Base-by-base conservation (phyloP, 2,888 invertebrate species). In the Rhagium mordax region DNA sequence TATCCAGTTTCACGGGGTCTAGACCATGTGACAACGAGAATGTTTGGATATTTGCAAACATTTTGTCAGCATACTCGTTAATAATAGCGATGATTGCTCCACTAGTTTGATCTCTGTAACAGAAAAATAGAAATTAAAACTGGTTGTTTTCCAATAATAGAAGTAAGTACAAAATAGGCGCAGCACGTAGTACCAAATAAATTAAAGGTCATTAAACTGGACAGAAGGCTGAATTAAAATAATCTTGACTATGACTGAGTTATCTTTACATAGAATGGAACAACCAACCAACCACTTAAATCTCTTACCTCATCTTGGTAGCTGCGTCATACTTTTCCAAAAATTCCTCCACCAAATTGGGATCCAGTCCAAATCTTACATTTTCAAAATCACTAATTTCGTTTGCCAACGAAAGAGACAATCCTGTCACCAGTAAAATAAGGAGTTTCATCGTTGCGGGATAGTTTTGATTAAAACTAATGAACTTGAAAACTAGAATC, bases 1-100 rank as follows among this genome's bases (percentile, higher is more conserved):
- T 89, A 0, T 89, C 89, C 64, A 90, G 78, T 0, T 77, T 62
- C 88, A 89, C 87, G 0, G 90, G 90, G 69, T 91, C 90, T 7
- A 90, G 84, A 0, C 89, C 89, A 78, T 89, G 75, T 8, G 81
- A 69, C 70, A 86, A 72, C 59, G 90, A 87, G 70, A 88, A 87
- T 0, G 88, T 88, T 29, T 86, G 81, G 13, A 90, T 59, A 86
- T 88, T 87, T 0, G 75, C 71, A 65, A 90, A 87, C 0, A 90
- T 87, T 41, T 84, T 84, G 79, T 91, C 90, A 0, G 90, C 87
- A 81, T 89, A 90, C 7, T 74, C 73, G n/a, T 79, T 75, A 0
- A 78, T n/a, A n/a, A 72, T 8, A 10, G 77, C 77, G 55, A 55
- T 71, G 15, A 74, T 72, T n/a, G n/a, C n/a, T n/a, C n/a, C n/a